These are phyloP conservation scores for Nerophis ophidion DNA, from an alignment of 2,113 vertebrate genomes.

Conservation along the genomic window DNA sequence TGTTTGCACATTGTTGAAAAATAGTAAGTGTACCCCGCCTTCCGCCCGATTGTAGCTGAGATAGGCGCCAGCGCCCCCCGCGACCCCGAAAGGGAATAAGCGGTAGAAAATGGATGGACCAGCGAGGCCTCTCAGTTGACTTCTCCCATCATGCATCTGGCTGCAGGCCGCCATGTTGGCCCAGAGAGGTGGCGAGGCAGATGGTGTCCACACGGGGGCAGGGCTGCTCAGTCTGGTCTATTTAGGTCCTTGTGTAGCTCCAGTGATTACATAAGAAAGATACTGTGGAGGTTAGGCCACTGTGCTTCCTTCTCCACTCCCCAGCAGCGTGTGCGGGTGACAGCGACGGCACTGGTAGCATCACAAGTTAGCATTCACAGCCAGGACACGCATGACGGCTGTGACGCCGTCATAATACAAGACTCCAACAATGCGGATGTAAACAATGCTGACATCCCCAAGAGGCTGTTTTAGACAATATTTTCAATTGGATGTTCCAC, in stretches of 20 bases:
- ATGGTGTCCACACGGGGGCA: constrained; percentile 62
- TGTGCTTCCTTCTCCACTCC: constrained; percentile 39
- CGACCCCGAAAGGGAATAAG: too few species aligned
- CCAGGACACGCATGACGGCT: too few species aligned
- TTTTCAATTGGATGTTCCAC: neutral
- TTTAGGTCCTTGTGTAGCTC: constrained; percentile 63
- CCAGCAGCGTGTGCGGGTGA: constrained; percentile 11
- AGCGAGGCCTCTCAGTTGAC: neutral
- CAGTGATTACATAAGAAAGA: constrained; percentile 64
- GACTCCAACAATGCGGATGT: too few species aligned
- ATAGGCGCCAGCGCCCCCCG: too few species aligned
- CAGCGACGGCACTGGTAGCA: constrained; percentile 46
- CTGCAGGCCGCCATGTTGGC: constrained; percentile 35
- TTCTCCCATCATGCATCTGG: neutral
- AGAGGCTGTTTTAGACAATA: too few species aligned
- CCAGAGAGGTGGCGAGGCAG: constrained; percentile 23
- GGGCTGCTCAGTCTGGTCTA: constrained; percentile 59
- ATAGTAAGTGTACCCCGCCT: too few species aligned
- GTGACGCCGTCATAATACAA: neutral
- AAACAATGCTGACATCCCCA: too few species aligned
- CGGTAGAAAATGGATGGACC: too few species aligned
- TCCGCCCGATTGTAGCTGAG: too few species aligned
- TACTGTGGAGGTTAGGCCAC: constrained; percentile 56
- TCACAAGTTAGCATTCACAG: constrained; percentile 1
- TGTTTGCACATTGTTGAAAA: too few species aligned